Conservation (phyloP, 2,113 vertebrate species). For the Raja brachyura region DNA sequence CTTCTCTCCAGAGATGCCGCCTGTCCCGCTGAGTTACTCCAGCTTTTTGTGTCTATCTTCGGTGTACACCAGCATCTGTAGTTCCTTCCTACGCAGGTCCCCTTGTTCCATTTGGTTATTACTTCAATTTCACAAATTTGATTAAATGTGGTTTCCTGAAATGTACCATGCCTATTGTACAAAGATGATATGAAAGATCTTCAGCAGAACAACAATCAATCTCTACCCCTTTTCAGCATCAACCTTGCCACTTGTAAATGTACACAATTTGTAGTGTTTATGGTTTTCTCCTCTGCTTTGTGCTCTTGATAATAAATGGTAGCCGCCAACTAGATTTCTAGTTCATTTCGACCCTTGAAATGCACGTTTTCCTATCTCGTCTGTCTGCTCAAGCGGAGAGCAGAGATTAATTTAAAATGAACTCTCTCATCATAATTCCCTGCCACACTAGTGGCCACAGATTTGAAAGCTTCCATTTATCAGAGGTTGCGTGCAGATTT, state of each 20-base stretch:
- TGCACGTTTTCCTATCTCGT: background rate
- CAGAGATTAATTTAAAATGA: background rate
- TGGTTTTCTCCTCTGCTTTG: background rate
- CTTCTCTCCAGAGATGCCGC: too few relatives aligned
- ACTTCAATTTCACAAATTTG: background rate
- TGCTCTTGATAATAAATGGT: background rate
- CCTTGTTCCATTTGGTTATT: background rate
- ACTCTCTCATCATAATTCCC: background rate
- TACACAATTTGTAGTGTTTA: background rate
- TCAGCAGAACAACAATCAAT: background rate
- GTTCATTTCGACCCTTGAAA: background rate
- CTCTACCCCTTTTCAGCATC: background rate
- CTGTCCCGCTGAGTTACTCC: too few relatives aligned
- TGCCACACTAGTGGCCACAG: background rate
- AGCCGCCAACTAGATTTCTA: background rate
- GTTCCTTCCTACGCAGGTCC: background rate
- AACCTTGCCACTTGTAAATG: background rate
- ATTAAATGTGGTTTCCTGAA: background rate
- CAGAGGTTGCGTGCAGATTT: background rate
- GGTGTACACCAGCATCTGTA: too few relatives aligned
- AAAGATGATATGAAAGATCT: background rate
- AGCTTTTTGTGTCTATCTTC: too few relatives aligned
- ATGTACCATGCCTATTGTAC: background rate
- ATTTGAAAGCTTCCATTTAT: slow-evolving; percentile 2
- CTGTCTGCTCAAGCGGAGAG: background rate